Evolutionary conservation across 2,888 invertebrate species (phyloP).

Genomic region (Meandrusa payeni): DNA sequence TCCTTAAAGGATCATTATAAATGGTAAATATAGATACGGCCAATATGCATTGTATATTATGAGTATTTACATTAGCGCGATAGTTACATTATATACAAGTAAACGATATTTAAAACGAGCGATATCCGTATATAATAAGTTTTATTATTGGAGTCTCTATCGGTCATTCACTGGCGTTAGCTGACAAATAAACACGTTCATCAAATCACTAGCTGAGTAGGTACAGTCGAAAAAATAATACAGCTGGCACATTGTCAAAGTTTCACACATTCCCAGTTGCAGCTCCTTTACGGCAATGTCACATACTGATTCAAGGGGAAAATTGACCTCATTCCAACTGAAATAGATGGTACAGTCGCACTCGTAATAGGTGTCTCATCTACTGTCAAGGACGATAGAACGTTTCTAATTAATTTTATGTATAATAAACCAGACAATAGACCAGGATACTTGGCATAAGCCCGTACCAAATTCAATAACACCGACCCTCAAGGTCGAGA

Average conservation of each 20-base stretch:
- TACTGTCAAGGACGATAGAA: constrained; percentile 3
- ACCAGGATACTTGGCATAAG: no score
- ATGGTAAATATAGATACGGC: constrained; percentile 17
- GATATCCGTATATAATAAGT: constrained; percentile 16
- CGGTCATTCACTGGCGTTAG: constrained; percentile 56
- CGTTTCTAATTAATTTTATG: no score
- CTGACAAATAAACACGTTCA: no score
- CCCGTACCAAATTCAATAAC: no score
- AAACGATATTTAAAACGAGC: no score
- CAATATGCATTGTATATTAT: constrained; percentile 2
- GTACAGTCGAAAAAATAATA: constrained; percentile 41
- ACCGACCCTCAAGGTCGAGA: no score
- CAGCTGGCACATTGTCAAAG: constrained; percentile 58
- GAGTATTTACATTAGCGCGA: constrained; percentile 1
- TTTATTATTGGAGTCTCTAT: constrained; percentile 45
- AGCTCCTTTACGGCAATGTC: constrained; percentile 33
- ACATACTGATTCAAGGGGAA: constrained; percentile 40
- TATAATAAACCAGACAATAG: no score
- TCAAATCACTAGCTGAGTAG: no score
- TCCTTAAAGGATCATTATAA: constrained; percentile 18
- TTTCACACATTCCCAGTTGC: constrained; percentile 34
- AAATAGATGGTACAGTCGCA: constrained; percentile 11
- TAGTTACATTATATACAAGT: no score
- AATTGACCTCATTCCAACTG: constrained; percentile 44
- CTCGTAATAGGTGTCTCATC: constrained; percentile 8